Percentiles rank a stretch among this genome's conserved stretches.
Evolutionary conservation across 2,113 vertebrate genomes (phyloP).

Genomic region (Garra rufa): DNA sequence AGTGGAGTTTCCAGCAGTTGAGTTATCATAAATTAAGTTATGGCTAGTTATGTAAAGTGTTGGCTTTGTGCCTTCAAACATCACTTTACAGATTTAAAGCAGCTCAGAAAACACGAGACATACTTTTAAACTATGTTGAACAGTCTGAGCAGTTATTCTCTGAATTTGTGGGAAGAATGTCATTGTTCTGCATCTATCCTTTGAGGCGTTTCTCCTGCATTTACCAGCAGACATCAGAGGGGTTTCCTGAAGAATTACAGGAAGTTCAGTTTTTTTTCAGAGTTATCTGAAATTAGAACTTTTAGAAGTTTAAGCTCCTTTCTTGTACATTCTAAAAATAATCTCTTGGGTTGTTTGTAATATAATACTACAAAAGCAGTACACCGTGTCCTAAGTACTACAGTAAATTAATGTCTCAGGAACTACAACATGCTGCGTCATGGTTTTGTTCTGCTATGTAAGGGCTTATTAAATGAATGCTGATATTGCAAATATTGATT

Average conservation of each 20-base stretch:
- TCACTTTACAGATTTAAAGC: neutral
- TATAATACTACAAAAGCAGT: neutral
- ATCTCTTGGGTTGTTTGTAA: neutral
- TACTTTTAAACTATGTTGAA: neutral
- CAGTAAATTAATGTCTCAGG: neutral
- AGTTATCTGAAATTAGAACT: neutral
- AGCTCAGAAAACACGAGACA: neutral
- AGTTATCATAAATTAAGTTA: neutral
- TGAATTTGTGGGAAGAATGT: neutral
- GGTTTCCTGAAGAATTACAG: conserved; percentile 12
- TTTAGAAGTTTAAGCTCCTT: conserved; percentile 12
- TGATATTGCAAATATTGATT: too few relatives aligned
- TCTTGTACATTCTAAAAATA: neutral
- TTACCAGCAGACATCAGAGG: conserved; percentile 12
- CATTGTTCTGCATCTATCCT: neutral
- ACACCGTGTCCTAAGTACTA: neutral
- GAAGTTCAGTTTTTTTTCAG: neutral
- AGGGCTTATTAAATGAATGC: too few relatives aligned
- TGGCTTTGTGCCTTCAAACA: neutral
- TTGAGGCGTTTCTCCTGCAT: neutral
- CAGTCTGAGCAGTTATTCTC: neutral
- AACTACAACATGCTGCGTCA: neutral
- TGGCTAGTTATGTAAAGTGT: neutral
- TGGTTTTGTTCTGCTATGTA: neutral
- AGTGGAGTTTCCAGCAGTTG: neutral